Percentiles rank a stretch among this genome's conserved stretches.
Evolutionary conservation across 2,888 invertebrate species (phyloP).

Genomic region (Lithophane ornitopus): DNA sequence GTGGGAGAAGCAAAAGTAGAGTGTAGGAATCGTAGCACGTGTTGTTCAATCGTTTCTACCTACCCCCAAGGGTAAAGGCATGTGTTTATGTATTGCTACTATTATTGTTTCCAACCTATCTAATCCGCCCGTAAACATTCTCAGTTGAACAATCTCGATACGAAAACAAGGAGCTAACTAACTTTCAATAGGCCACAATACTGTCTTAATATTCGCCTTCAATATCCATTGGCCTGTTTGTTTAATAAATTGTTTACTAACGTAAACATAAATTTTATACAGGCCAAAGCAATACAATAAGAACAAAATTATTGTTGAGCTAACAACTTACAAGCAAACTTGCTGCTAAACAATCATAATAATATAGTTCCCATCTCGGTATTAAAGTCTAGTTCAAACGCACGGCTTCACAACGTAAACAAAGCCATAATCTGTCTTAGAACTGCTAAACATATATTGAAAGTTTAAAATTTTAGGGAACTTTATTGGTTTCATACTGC

Average conservation of each 20-base stretch:
- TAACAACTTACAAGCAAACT: not conserved
- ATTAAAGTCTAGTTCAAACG: not conserved
- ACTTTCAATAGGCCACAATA: too few relatives aligned
- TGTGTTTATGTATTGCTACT: not conserved
- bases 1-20: not conserved
- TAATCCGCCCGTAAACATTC: not conserved
- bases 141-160: not conserved
- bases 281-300: not conserved
- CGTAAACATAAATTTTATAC: not conserved
- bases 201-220: too few relatives aligned
- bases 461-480: not conserved
- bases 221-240: not conserved
- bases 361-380: not conserved
- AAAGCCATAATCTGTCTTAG: not conserved
- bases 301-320: not conserved
- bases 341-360: slow-evolving; percentile 3
- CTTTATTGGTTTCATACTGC: not conserved
- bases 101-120: not conserved
- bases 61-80: not conserved
- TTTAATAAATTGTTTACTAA: not conserved
- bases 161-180: not conserved
- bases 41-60: too few relatives aligned
- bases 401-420: not conserved
- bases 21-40: not conserved
- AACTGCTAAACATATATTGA: not conserved